These are phyloP conservation scores for Lasaia peninsularis DNA, from an alignment of 1,140 invertebrate genomes.

Conservation along the genomic window DNA sequence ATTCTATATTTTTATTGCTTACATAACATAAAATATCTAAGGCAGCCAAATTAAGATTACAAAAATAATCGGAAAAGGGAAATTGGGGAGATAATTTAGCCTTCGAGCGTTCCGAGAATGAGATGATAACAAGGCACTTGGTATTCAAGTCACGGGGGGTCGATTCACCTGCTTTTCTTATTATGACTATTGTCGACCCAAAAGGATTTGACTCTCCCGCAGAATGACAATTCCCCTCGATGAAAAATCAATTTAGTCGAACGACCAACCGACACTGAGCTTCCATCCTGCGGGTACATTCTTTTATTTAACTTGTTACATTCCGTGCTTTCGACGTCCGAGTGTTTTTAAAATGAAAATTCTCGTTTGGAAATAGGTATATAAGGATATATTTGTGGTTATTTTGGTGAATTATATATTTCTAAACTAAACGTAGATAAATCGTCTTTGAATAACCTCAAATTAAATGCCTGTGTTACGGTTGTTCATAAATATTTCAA, in stretches of 20 bases:
- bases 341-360: neutral
- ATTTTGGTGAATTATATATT: too few species aligned
- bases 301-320: neutral
- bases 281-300: slow-evolving; percentile 2
- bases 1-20: neutral
- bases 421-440: too few species aligned
- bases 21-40: slow-evolving; percentile 9
- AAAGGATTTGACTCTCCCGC: slow-evolving; percentile 45
- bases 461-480: too few species aligned
- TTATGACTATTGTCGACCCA: slow-evolving; percentile 62
- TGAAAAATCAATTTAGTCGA: slow-evolving; percentile 50
- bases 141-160: slow-evolving; percentile 57
- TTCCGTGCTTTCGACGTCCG: neutral
- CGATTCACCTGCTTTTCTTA: slow-evolving; percentile 71
- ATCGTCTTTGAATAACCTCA: too few species aligned
- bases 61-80: slow-evolving; percentile 13
- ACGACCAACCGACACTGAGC: neutral
- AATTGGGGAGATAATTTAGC: slow-evolving; percentile 40
- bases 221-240: slow-evolving; percentile 62
- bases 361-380: too few species aligned
- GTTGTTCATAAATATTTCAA: too few species aligned
- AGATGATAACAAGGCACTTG: slow-evolving; percentile 65
- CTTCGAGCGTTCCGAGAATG: slow-evolving; percentile 46
- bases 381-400: too few species aligned
- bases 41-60: slow-evolving; percentile 12